Conservation (phyloP, 2,113 vertebrate species). For the Indicator indicator region DNA sequence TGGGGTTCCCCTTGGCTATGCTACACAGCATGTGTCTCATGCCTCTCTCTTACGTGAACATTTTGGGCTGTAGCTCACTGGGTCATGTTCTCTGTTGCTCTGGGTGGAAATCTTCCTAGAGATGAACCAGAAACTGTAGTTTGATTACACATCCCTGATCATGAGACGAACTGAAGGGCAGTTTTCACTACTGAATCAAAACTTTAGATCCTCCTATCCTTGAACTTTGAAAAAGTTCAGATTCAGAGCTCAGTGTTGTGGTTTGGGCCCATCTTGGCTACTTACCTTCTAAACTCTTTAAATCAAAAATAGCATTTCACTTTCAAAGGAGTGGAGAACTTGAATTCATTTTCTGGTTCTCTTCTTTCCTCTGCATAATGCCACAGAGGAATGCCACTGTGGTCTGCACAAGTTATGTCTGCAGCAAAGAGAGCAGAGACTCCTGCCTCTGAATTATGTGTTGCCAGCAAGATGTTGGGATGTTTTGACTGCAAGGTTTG, state of each 20-base stretch:
- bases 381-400: not conserved
- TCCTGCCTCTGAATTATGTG: not conserved
- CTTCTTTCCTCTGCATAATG: not conserved
- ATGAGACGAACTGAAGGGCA: not conserved
- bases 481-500: not conserved
- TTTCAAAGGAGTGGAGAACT: not conserved
- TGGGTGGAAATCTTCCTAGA: not conserved
- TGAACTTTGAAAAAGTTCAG: not conserved
- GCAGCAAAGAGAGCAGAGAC: not conserved
- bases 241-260: not conserved
- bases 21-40: rapidly evolving
- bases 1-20: not conserved
- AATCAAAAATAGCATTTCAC: not conserved
- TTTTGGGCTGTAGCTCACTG: rapidly evolving
- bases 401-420: not conserved
- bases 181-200: not conserved
- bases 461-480: not conserved
- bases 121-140: not conserved
- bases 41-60: rapidly evolving
- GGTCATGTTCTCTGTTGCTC: not conserved
- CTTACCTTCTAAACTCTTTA: not conserved
- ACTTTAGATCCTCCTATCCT: not conserved
- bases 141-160: not conserved
- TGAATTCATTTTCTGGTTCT: not conserved
- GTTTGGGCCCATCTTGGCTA: not conserved